A percentile compares a stretch with the other conserved stretches of the same genome.
Evolutionary conservation across 2,113 vertebrate genomes (phyloP).

Genomic region (Ivindomyrus marchei): DNA sequence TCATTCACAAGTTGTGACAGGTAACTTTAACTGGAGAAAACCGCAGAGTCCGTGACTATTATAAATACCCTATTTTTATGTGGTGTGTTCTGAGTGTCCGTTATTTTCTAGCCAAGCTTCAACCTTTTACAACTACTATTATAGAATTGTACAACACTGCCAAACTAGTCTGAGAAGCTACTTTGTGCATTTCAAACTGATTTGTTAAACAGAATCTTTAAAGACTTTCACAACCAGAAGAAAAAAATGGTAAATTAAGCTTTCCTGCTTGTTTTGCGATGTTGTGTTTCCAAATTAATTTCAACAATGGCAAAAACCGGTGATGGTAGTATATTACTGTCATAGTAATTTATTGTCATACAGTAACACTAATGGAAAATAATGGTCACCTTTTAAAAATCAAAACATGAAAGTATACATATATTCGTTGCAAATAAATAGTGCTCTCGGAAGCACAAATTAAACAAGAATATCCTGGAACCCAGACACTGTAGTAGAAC

Average conservation of each 20-base stretch:
- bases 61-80: background rate
- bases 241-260: background rate
- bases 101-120: background rate
- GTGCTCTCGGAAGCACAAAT: background rate
- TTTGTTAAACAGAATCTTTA: constrained; percentile 14
- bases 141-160: background rate
- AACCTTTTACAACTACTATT: constrained; percentile 6
- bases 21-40: constrained; percentile 41
- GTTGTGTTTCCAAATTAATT: constrained; percentile 1
- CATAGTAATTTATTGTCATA: background rate
- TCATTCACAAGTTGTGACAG: constrained; percentile 33
- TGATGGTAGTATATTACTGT: constrained; percentile 4
- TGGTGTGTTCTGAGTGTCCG: background rate
- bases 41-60: background rate
- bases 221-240: background rate
- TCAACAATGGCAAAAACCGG: background rate
- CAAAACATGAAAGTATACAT: background rate
- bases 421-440: background rate
- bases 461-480: background rate
- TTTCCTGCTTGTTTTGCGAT: background rate
- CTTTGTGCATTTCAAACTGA: background rate
- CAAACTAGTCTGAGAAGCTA: background rate
- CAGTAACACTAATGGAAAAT: constrained; percentile 1
- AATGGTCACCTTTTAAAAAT: background rate
- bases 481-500: background rate